A percentile compares a stretch with the other conserved stretches of the same genome.
Conservation (phyloP, 2,888 invertebrate species). For the Megalurothrips usitatus region DNA sequence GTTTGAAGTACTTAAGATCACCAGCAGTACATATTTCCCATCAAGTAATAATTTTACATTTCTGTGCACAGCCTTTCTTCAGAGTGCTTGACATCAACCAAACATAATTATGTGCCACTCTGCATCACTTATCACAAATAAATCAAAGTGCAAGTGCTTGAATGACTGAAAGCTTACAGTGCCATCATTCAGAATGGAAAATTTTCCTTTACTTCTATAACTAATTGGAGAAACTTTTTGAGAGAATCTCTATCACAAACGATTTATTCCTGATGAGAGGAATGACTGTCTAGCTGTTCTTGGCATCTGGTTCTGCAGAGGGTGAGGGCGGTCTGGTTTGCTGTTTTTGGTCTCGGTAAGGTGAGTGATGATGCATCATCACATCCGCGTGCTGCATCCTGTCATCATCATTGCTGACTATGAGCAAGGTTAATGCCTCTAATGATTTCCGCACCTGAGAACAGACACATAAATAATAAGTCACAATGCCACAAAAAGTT, state of each 20-base stretch:
- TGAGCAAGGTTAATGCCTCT: conserved; percentile 7
- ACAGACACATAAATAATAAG: neutral
- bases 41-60: neutral
- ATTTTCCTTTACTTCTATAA: neutral
- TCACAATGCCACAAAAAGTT: neutral
- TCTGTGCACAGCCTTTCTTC: conserved; percentile 3
- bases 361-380: neutral
- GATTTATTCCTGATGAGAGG: neutral
- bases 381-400: neutral
- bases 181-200: conserved; percentile 4
- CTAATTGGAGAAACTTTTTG: conserved; percentile 12
- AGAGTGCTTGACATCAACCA: neutral
- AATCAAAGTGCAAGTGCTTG: conserved; percentile 10
- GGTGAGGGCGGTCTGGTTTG: neutral
- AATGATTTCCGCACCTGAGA: neutral
- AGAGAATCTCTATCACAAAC: conserved; percentile 26
- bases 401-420: conserved; percentile 17
- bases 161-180: conserved; percentile 16
- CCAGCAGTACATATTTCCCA: neutral
- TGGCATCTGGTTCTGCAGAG: neutral
- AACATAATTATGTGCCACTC: neutral
- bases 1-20: neutral
- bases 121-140: conserved; percentile 1
- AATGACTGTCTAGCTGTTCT: neutral
- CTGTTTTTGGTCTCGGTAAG: conserved; percentile 4